Evolutionary conservation across 2,888 invertebrate species (phyloP).

Genomic region (Pseudoips prasinana): DNA sequence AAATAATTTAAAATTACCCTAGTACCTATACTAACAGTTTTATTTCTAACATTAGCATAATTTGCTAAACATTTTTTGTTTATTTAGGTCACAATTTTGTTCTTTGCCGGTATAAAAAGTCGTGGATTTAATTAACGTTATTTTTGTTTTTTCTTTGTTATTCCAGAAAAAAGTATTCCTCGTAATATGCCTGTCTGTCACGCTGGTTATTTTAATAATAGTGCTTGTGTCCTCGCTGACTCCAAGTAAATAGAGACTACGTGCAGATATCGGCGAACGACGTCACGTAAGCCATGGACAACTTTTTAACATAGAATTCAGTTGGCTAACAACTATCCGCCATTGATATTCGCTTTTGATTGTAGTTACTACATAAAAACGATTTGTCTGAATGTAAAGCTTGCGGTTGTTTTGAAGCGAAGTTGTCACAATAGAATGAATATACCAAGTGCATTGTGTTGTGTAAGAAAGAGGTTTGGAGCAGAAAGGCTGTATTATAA

Average conservation of each 20-base stretch:
- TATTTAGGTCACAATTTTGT: no score
- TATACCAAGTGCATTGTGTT: conserved; percentile 26
- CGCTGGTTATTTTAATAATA: conserved; percentile 89
- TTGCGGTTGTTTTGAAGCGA: conserved; percentile 17
- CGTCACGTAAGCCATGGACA: conserved; percentile 36
- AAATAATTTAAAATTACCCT: no score
- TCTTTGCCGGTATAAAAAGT: no score
- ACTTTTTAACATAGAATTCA: conserved; percentile 30
- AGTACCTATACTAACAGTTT: no score
- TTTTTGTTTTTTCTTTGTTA: conserved; percentile 81
- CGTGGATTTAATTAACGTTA: conserved; percentile 62
- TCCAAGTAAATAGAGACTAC: no score
- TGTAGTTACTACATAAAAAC: conserved; percentile 15
- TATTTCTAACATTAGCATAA: no score
- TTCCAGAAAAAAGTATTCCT: conserved; percentile 95
- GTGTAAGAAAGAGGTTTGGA: conserved; percentile 12
- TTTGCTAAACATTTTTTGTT: no score
- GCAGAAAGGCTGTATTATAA: conserved; percentile 37
- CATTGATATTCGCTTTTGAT: conserved; percentile 40
- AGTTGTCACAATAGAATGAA: conserved; percentile 21
- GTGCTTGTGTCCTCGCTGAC: conserved; percentile 78
- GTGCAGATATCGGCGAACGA: conserved; percentile 37
- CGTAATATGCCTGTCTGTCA: conserved; percentile 91
- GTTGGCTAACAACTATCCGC: conserved; percentile 34
- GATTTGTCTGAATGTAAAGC: conserved; percentile 25